A percentile compares a stretch with the other conserved stretches of the same genome.
Evolutionary conservation across 2,797 vertebrate genomes (phyloP).

Genomic region (Sandelia bainsii): DNA sequence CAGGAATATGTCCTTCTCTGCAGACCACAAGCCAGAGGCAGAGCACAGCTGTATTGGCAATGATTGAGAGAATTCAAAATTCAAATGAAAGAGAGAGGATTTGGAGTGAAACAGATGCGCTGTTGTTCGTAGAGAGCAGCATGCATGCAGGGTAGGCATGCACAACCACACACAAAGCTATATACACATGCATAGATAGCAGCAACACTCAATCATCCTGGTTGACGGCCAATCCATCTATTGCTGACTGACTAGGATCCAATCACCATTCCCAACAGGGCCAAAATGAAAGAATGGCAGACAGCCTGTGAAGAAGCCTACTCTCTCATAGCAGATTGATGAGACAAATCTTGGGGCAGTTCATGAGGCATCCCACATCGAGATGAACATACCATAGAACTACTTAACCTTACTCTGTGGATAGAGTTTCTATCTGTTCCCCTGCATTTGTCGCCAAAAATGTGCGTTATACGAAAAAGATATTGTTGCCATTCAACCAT

Average conservation of each 20-base stretch:
- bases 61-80: conserved; percentile 74
- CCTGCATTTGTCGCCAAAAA: conserved; percentile 10
- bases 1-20: conserved; percentile 46
- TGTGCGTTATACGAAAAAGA: conserved; percentile 8
- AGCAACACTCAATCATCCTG: conserved; percentile 72
- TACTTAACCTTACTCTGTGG: conserved; percentile 17
- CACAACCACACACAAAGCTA: conserved; percentile 58
- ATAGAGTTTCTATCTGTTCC: conserved; percentile 6
- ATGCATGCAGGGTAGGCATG: conserved; percentile 36
- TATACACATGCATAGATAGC: conserved; percentile 61
- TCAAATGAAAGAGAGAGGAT: conserved; percentile 73
- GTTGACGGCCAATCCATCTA: conserved; percentile 77
- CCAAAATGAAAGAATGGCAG: conserved; percentile 77
- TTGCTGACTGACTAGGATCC: conserved; percentile 80
- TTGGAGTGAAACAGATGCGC: conserved; percentile 77
- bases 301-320: conserved; percentile 72
- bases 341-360: conserved; percentile 66
- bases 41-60: conserved; percentile 44
- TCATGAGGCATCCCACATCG: conserved; percentile 64
- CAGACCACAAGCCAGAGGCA: conserved; percentile 35
- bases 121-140: conserved; percentile 59
- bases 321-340: conserved; percentile 71
- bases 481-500: conserved; percentile 42
- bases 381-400: conserved; percentile 63
- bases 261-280: conserved; percentile 81